These are phyloP conservation scores for Porites australiensis DNA, from an alignment of 64 coral and sea anemone species.

Conservation along the genomic window DNA sequence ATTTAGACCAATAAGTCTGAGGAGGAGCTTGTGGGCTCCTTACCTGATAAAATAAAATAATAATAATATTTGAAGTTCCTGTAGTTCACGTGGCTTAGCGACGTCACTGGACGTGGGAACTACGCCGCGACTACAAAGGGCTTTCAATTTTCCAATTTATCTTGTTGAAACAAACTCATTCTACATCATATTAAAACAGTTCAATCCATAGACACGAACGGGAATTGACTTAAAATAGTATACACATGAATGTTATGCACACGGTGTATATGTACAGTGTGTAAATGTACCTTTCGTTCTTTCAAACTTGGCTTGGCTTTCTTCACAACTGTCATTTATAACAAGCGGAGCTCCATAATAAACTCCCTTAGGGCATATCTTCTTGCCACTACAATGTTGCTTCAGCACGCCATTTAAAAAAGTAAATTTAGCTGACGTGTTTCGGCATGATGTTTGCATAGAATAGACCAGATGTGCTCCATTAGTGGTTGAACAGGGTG, in stretches of 20 bases:
- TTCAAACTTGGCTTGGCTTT: constrained; percentile 33
- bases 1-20: too few species aligned
- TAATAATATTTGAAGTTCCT: too few species aligned
- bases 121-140: too few species aligned
- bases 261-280: too few species aligned
- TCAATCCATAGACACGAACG: not conserved
- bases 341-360: constrained; percentile 38
- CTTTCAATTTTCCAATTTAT: too few species aligned
- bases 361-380: constrained; percentile 29
- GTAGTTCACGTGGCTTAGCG: too few species aligned
- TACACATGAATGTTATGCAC: too few species aligned
- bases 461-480: constrained; percentile 21
- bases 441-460: not conserved
- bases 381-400: constrained; percentile 40
- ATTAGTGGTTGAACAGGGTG: constrained; percentile 16
- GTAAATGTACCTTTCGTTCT: not conserved
- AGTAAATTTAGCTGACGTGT: constrained; percentile 1
- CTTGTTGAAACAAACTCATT: too few species aligned
- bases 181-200: too few species aligned
- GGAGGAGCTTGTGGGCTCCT: too few species aligned
- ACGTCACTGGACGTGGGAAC: too few species aligned
- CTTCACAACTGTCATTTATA: not conserved
- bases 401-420: constrained; percentile 13
- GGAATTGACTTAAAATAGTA: not conserved
- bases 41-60: too few species aligned